Base-by-base conservation (phyloP, 1,140 invertebrate species). In the Mylabris phalerata region DNA sequence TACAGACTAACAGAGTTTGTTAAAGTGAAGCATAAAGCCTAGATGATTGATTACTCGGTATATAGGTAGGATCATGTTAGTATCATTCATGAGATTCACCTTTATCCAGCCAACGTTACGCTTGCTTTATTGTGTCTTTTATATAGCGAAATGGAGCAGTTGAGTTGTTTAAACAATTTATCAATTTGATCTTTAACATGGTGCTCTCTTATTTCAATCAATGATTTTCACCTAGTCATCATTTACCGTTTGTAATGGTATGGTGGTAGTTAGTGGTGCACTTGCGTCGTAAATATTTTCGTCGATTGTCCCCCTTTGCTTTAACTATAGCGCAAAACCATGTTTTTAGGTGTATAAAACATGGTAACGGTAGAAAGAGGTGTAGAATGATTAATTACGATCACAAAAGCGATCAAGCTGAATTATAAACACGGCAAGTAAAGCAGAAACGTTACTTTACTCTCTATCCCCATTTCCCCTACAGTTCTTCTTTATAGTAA, bases 21-120 rank as follows among this genome's bases (percentile, higher is more conserved):
- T 50, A 45, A 54, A 40, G 60, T 26, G 41, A 27, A 27, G 58
- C 43, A 44, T 50, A 65, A 65, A 65, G 57, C 60, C 60, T 27
- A 52, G 55, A 65, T 65, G 64, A 65, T 65, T 65, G 64, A 65
- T 65, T 63, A 60, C 64, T 41, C 32, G 7, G 32, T 41, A 42
- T 52, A 64, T 64, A 64, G 63, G 63, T 64, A 55, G 63, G 60
- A 49, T 57, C 59, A 55, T 48, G 52, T 19, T 24, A 27, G 45
- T 50, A 50, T 60, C 60, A 61, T 55, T 52, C 50, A 46, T 57
- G 47, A 44, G 44, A 26, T 57, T 57, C 55, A 48, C 54, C 52
- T 57, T 61, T 49, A 44, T 57, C 54, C 40, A 41, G 7, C 2
- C 4, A 7, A 39, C 43, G 38, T 13, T 42, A 19, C 50, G 50